A percentile compares a stretch with the other conserved stretches of the same genome.
These are phyloP conservation scores for Sisyra terminalis DNA, from an alignment of 2,888 invertebrate species.

Conservation along the genomic window DNA sequence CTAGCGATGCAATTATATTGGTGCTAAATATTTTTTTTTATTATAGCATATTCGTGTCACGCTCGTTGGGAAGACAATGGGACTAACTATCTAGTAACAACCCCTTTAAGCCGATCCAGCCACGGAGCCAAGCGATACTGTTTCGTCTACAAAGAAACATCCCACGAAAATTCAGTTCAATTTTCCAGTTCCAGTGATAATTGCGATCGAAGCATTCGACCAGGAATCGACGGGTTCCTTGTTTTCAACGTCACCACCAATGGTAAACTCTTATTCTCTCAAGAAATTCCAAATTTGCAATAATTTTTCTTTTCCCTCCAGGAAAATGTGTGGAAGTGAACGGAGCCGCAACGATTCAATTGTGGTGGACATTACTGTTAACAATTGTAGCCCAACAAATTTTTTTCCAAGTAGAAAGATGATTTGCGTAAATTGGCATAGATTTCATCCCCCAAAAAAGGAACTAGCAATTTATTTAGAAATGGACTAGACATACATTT, in stretches of 20 bases:
- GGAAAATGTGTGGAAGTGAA: slow-evolving; percentile 45
- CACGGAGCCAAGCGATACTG: slow-evolving; percentile 53
- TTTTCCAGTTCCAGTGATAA: slow-evolving; percentile 45
- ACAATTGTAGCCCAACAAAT: slow-evolving; percentile 11
- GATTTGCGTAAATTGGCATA: slow-evolving; percentile 8
- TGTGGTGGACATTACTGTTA: slow-evolving; percentile 9
- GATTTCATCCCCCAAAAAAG: not conserved
- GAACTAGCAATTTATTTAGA: not conserved
- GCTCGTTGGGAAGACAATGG: slow-evolving; percentile 80
- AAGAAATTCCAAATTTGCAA: not conserved
- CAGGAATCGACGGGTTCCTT: slow-evolving; percentile 37
- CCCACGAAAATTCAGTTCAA: slow-evolving; percentile 23
- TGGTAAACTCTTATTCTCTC: slow-evolving; percentile 31
- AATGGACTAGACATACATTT: not conserved
- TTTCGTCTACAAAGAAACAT: slow-evolving; percentile 54
- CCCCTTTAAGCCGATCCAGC: slow-evolving; percentile 49
- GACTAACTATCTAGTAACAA: slow-evolving; percentile 70
- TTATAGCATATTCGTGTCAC: slow-evolving; percentile 84
- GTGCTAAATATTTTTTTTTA: too few relatives aligned
- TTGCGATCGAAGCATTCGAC: slow-evolving; percentile 38
- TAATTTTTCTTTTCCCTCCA: slow-evolving; percentile 22
- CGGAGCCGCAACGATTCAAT: slow-evolving; percentile 13
- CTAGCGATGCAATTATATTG: too few relatives aligned
- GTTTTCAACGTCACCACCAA: slow-evolving; percentile 54
- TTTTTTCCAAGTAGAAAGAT: slow-evolving; percentile 12